Evolutionary conservation across 2,888 invertebrate species (phyloP), one percentile per base, ranked within the genome.

Genomic region (Nycteola revayana): DNA sequence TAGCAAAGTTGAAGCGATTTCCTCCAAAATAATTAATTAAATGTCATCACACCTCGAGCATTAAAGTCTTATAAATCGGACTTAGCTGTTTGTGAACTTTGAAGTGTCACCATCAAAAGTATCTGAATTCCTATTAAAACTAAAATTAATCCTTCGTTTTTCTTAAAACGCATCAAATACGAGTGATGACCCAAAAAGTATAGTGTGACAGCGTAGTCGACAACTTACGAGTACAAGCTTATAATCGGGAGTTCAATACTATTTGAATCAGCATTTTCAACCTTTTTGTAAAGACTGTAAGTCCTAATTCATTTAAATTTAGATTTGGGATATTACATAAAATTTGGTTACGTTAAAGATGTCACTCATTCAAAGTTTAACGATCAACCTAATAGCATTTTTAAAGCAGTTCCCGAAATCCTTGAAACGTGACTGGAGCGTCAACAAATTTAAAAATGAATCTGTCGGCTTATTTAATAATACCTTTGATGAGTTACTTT

Each of bases 361-460:
- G 87, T 87, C 87, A 86, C 82, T 84, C 85, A 80, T 83, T 80
- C 79, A 79, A 74, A 83, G 75, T 86, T 86, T 85, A 84, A 86
- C 80, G 84, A 85, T 83, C 80, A 74, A 78, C 77, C 78, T 82
- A 86, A 88, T 86, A 81, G 83, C 78, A 74, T 81, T 81, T 86
- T 83, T 83, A 73, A 75, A 81, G 77, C 77, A 68, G 83, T 84
- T 84, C 80, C 75, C 72, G 68, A 84, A 87, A 88, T 87, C 87
- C 84, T 78, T 75, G 68, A 77, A 73, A 86, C 87, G 87, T 87
- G 87, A 83, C 85, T 82, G 53, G 64, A 70, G 74, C 75, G 76
- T 81, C 86, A 87, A 87, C 87, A 87, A 77, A 78, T 79, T 81
- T 79, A 72, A 77, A 82, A 80, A 78, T 73, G 78, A 78, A 73